Evolutionary conservation across 1,140 invertebrate species (phyloP), one percentile per base, ranked within the genome.

Genomic region (Drosophila tropicalis): DNA sequence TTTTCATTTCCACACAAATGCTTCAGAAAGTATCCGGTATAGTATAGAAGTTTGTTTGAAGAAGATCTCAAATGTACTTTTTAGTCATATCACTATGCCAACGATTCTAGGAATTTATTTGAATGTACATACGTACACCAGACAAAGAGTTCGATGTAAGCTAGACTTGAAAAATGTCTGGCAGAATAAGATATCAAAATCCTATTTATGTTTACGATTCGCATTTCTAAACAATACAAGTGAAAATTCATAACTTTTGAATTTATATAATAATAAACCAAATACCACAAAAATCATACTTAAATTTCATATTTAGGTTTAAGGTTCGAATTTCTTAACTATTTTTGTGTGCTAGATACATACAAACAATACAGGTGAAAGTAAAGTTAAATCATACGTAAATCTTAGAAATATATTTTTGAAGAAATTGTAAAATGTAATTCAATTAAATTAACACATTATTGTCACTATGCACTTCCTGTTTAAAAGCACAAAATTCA

Each of bases 401-500:
- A 44, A n/a, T 41, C 13, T 41, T 13, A 41, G 4, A 13, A 13
- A 15, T 15, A 5, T 41, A 41, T 13, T 41, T 13, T 41, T 47
- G 17, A 9, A 47, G 1, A 9, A 17, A 47, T 36, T 36, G 3
- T 39, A 3, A 51, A 19, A 51, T 12, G 1, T 51, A 22, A 9
- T 22, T 39, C 9, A 2, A 10, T 51, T 51, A 51, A 47, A 9
- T 47, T 22, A 17, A 51, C 17, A 51, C 3, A 51, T 51, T 51
- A 7, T 19, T 22, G 17, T 47, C 9, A 15, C 32, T 12, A 19
- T 58, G 32, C 56, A 58, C 56, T 58, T 58, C 56, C 56, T 51
- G 32, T 34, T 36, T 17, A 19, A 5, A 55, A 13, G 4, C 10
- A 40, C 40, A 32, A 19, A 57, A 32, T 58, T 62, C 51, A 36